Evolutionary conservation across 2,113 vertebrate genomes (phyloP), one percentile per base, ranked within the genome.

Genomic region (Corapipo altera): DNA sequence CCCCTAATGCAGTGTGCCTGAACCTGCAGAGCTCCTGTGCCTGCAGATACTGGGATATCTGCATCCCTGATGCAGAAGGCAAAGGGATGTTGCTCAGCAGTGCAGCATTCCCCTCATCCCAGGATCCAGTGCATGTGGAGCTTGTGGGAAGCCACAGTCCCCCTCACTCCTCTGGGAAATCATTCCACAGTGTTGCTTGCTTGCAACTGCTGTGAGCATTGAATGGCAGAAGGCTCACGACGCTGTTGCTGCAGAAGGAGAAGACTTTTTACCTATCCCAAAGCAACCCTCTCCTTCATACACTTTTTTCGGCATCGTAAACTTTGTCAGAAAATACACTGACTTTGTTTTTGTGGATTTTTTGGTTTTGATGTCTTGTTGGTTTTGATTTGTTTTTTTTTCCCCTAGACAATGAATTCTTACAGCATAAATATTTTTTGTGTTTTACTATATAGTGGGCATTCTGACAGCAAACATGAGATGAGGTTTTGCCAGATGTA

Each of bases 271-370:
- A 41, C 8, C 49, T 72, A 14, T 67, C 13, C 35, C n/a, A 75
- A 28, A 89, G 26, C 51, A 92, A 24, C 35, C 6, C 4, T 64
- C 4, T 61, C 32, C 57, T 92, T 77, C 24, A 32, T 22, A 19
- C 0, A 0, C 39, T 70, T 12, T 35, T 72, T 83, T 52, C 37
- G 0, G 0, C 30, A 51, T 27, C 4, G 5, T 33, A 51, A 51
- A 54, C 59, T 71, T 52, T 33, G 33, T 84, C 33, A 86, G 57
- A 49, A 96, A 69, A 86, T 59, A 39, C 7, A 20, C 0, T 32
- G n/a, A 88, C 3, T 49, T 91, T 52, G 37, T 0, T 49, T 82
- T 49, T 58, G 16, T 10, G 43, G 8, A 2, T 30, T 62, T 54
- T 66, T 86, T 62, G 26, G 22, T 55, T 86, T 81, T 57, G 28